Conservation (phyloP, 64 coral and sea anemone species). For the Acropora tenuis region DNA sequence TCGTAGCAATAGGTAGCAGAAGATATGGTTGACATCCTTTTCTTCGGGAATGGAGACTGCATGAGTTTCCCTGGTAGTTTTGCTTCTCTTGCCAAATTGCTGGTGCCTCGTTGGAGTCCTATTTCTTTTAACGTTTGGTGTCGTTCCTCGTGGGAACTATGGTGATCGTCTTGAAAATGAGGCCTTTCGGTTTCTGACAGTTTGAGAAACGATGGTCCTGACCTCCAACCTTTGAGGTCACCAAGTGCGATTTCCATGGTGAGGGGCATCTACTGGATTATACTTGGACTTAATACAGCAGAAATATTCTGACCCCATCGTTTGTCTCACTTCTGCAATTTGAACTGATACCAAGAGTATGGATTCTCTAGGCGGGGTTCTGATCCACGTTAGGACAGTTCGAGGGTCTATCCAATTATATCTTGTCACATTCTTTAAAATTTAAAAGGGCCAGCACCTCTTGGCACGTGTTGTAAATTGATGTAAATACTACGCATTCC, state of each 20-base stretch:
- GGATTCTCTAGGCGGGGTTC: conserved; percentile 50
- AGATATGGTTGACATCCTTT: conserved; percentile 18
- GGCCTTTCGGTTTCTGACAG: conserved; percentile 30
- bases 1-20: not conserved
- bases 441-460: conserved; percentile 33
- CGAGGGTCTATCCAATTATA: conserved; percentile 51
- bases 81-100: not conserved
- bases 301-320: conserved; percentile 35
- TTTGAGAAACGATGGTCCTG: conserved; percentile 37
- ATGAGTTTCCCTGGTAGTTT: not conserved
- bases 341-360: conserved; percentile 64
- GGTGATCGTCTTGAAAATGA: conserved; percentile 10
- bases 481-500: conserved; percentile 40
- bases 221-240: conserved; percentile 36
- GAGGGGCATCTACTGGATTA: conserved; percentile 67
- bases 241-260: conserved; percentile 47
- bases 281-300: conserved; percentile 43
- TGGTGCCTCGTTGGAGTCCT: not conserved
- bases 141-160: not conserved
- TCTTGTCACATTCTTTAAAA: conserved; percentile 26
- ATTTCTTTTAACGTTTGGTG: not conserved
- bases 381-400: conserved; percentile 68
- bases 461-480: conserved; percentile 45
- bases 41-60: not conserved
- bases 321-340: conserved; percentile 65